Percentiles rank a stretch among this genome's conserved stretches.
Evolutionary conservation across 2,888 invertebrate genomes (phyloP).

Genomic region (Eupithecia abbreviata): DNA sequence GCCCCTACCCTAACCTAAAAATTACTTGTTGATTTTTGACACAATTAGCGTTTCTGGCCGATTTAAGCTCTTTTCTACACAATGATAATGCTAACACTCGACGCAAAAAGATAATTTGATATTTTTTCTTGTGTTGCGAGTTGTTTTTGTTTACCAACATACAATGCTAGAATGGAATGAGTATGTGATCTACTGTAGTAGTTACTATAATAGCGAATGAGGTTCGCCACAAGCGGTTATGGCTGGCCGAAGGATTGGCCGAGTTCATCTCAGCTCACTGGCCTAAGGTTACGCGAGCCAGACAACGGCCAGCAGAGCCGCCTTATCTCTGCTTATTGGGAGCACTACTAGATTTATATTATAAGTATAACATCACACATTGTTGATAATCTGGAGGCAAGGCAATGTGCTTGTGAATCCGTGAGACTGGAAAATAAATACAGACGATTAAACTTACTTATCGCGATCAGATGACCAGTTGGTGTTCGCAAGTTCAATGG

Average conservation of each 20-base stretch:
- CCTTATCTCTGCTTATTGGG: constrained; percentile 8
- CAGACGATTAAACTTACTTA: neutral
- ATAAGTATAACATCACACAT: neutral
- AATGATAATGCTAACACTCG: neutral
- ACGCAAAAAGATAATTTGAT: neutral
- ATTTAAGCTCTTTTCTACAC: neutral
- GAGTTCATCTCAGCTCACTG: constrained; percentile 21
- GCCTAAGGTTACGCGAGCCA: constrained; percentile 17
- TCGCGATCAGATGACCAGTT: neutral
- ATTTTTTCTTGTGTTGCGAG: neutral
- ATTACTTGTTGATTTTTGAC: neutral
- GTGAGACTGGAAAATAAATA: neutral
- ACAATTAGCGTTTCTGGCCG: neutral
- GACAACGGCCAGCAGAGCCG: neutral
- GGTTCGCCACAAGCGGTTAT: neutral
- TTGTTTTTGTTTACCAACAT: neutral
- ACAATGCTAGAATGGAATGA: neutral
- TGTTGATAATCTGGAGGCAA: constrained; percentile 8
- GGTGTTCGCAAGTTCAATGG: neutral
- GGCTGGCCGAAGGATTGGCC: constrained; percentile 3
- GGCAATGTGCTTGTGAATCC: neutral
- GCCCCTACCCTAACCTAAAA: neutral
- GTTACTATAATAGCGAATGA: neutral
- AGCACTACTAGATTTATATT: neutral
- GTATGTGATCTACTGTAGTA: neutral